A percentile compares a stretch with the other conserved stretches of the same genome.
Conservation (phyloP, 92 coral and sea anemone genomes). For the Ricordea florida region DNA sequence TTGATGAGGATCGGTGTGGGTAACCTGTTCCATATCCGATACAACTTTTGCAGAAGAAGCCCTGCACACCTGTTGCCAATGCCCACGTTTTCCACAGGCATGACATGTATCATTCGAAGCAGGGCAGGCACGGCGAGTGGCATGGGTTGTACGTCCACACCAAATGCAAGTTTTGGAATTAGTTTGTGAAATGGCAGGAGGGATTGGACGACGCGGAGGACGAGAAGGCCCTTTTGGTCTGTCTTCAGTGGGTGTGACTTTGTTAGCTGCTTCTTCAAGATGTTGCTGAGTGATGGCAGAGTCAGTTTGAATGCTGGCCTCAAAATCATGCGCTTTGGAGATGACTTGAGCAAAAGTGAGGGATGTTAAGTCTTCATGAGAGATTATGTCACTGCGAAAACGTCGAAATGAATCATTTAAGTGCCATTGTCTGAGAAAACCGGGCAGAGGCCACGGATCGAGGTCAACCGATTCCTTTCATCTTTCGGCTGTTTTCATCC, state of each 20-base stretch:
- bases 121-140: slow-evolving; percentile 28
- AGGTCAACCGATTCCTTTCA: too few species aligned
- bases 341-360: slow-evolving; percentile 54
- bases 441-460: too few species aligned
- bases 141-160: too few species aligned
- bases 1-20: not conserved
- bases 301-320: slow-evolving; percentile 32
- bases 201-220: not conserved
- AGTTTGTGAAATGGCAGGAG: not conserved
- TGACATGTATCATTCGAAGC: slow-evolving; percentile 25
- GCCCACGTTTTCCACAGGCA: too few species aligned
- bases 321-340: slow-evolving; percentile 57
- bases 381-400: slow-evolving; percentile 55
- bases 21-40: not conserved
- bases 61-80: too few species aligned
- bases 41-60: too few species aligned
- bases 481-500: too few species aligned
- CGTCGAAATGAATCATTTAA: slow-evolving; percentile 52
- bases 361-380: slow-evolving; percentile 35
- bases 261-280: slow-evolving; percentile 34
- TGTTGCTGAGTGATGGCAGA: slow-evolving; percentile 50
- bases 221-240: not conserved
- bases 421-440: too few species aligned
- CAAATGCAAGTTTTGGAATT: slow-evolving; percentile 47
- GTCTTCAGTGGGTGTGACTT: slow-evolving; percentile 9